phyloP scores from a whole-genome alignment of 2,888 invertebrate genomes.

The Eupeodes latifasciatus region DNA sequence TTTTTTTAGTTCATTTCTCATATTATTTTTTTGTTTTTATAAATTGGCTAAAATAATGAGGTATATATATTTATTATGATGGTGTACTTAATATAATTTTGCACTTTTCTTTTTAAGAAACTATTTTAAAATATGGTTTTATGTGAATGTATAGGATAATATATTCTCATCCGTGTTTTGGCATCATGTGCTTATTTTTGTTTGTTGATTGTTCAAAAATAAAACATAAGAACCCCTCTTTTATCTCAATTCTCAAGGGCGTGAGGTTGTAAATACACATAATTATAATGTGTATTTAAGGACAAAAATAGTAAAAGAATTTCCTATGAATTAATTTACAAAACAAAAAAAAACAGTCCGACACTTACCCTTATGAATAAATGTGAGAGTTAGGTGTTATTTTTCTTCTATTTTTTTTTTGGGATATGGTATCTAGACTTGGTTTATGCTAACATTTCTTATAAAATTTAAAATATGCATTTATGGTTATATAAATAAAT shows the following conservation, averaged over 20 bases:
- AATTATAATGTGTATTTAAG: not conserved
- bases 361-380: slow-evolving; percentile 20
- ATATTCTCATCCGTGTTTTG: not conserved
- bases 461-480: too few relatives aligned
- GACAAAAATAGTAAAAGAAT: not conserved
- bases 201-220: slow-evolving; percentile 34
- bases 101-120: slow-evolving; percentile 19
- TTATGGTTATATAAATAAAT: too few relatives aligned
- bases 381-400: not conserved
- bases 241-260: slow-evolving; percentile 45
- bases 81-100: slow-evolving; percentile 27
- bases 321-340: slow-evolving; percentile 24
- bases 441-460: too few relatives aligned
- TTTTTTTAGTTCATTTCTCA: not conserved
- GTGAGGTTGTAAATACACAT: slow-evolving; percentile 22
- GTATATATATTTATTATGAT: slow-evolving; percentile 30
- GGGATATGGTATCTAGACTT: not conserved
- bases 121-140: slow-evolving; percentile 53
- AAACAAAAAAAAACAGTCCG: not conserved
- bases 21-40: slow-evolving; percentile 24
- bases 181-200: not conserved
- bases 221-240: slow-evolving; percentile 40
- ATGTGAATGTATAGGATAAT: slow-evolving; percentile 22
- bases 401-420: not conserved
- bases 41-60: slow-evolving; percentile 50